Base-by-base conservation (phyloP, 2,888 invertebrate species). In the Incurvaria masculella region DNA sequence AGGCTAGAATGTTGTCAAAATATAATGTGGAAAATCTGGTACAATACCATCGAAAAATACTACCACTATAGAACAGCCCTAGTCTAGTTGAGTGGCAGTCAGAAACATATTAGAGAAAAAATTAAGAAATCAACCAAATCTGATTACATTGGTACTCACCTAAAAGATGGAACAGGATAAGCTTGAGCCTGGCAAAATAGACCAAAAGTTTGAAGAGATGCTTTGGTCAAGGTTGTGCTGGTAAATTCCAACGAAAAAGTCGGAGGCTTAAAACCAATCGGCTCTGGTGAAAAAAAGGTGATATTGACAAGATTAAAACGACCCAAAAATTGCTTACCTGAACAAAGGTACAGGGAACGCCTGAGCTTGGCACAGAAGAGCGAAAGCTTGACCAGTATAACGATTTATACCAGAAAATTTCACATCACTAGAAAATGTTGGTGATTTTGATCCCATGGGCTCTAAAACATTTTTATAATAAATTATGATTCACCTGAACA, bases 341-440 rank as follows among this genome's bases (percentile, higher is more conserved):
- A 76, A 78, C 57, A 70, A 59, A 57, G 84, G 84, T 63, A 86
- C 83, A 58, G 89, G 89, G 69, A 83, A 87, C 59, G 87, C 89
- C 80, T 90, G 89, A 55, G 89, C 87, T 66, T 87, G 88, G 68
- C 89, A 89, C 63, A 88, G 79, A 57, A 88, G 68, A 45, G 85
- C 85, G 64, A 89, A 82, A 62, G 82, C 81, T 61, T 82, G 82
- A 56, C 80, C 81, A 53, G 74, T 76, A 60, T 70, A 75, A 66
- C 87, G 81, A 64, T 83, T 84, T 66, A 86, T 87, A 66, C 85
- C 85, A 57, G 84, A 82, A 65, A 83, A 83, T 65, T 86, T 82
- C 53, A 84, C 81, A 60, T 86, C 87, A 56, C 81, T 82, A 49
- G 86, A 85, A 66, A 88, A 84, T 57, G 85, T 83, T 50, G 88